Conservation (phyloP, 2,797 vertebrate genomes). For the Sebastes kiyomatsui region DNA sequence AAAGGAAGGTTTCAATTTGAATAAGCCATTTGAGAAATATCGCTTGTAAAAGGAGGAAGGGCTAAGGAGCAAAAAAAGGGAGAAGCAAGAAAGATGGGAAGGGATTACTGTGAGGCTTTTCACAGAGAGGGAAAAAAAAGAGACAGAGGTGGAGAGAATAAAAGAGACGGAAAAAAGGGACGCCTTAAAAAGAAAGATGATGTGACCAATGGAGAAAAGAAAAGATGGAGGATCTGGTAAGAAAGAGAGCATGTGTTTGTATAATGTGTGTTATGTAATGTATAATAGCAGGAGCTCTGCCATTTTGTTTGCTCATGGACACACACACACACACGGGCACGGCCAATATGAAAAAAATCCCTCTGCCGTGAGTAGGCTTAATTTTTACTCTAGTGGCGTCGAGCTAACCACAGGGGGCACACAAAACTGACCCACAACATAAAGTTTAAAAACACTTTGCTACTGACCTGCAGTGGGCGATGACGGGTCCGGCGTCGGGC, state of each 20-base stretch:
- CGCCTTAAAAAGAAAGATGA: conserved; percentile 52
- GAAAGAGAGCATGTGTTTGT: conserved; percentile 43
- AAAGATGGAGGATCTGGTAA: conserved; percentile 32
- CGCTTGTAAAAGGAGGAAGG: conserved; percentile 52
- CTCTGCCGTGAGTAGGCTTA: not conserved
- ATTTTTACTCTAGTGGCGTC: not conserved
- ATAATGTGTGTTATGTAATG: conserved; percentile 57
- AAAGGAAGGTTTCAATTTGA: conserved; percentile 71
- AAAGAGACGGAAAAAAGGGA: conserved; percentile 28
- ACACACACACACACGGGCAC: not conserved
- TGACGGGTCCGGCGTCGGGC: conserved; percentile 92
- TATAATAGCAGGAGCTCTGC: conserved; percentile 24
- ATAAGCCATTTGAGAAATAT: conserved; percentile 69
- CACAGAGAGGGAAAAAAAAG: conserved; percentile 26
- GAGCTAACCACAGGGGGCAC: not conserved
- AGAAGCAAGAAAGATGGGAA: conserved; percentile 57
- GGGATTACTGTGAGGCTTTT: conserved; percentile 70
- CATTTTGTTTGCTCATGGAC: conserved; percentile 26
- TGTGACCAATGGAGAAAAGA: conserved; percentile 49
- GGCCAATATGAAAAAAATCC: not conserved
- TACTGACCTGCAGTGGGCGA: conserved; percentile 96
- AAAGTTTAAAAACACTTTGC: not conserved
- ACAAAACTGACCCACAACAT: conserved; percentile 11
- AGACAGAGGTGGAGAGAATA: conserved; percentile 43
- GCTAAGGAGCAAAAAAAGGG: conserved; percentile 38